Conservation (phyloP, 2,113 vertebrate species). For the Tamias sibiricus region DNA sequence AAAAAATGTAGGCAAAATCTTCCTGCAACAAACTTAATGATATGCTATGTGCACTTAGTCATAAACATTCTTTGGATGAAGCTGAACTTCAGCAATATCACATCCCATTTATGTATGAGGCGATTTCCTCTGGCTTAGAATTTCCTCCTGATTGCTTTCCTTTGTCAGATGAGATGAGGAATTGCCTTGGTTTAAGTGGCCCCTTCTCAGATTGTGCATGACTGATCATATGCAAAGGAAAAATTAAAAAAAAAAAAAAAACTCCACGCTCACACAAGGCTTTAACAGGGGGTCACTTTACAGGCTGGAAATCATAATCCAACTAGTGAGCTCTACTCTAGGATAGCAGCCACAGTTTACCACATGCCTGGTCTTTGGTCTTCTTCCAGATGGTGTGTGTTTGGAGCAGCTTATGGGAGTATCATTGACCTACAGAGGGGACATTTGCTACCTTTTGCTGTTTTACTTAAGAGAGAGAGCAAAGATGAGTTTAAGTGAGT, state of each 20-base stretch:
- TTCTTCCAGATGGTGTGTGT: conserved; percentile 57
- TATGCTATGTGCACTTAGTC: not conserved
- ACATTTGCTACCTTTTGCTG: conserved; percentile 71
- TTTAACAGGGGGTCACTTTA: not conserved
- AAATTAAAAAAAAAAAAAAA: no score
- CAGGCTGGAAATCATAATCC: conserved; percentile 18
- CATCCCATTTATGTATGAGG: not conserved
- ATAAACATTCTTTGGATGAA: not conserved
- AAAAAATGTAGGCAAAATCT: not conserved
- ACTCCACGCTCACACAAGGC: conserved; percentile 5
- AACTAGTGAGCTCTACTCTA: conserved; percentile 6
- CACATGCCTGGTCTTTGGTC: not conserved
- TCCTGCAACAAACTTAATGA: not conserved
- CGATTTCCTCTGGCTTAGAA: not conserved
- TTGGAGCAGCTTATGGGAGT: conserved; percentile 61
- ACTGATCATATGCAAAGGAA: conserved; percentile 35
- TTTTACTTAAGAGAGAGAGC: conserved; percentile 55
- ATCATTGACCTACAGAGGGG: conserved; percentile 46
- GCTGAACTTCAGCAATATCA: not conserved
- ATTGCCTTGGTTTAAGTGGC: not conserved
- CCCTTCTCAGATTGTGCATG: not conserved
- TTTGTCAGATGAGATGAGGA: conserved; percentile 15
- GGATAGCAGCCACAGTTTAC: not conserved
- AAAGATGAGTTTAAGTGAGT: conserved; percentile 31
- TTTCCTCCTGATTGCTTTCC: conserved; percentile 5